A percentile compares a stretch with the other conserved stretches of the same genome.
Evolutionary conservation across 2,888 invertebrate genomes (phyloP).

Genomic region (Heliconius ismenius): DNA sequence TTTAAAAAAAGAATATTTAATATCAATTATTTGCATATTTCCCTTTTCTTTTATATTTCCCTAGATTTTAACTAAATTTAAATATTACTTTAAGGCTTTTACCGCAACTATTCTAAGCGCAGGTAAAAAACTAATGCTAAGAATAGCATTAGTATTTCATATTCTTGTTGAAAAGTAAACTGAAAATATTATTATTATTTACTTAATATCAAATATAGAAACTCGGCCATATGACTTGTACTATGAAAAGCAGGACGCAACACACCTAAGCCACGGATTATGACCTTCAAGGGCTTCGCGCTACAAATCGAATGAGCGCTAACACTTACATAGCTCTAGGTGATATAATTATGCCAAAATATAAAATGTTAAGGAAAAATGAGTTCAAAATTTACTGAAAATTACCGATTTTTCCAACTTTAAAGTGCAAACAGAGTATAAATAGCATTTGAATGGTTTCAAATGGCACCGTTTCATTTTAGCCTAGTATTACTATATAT

Average conservation of each 20-base stretch:
- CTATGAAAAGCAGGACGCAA: slow-evolving; percentile 69
- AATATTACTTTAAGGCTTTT: too few species aligned
- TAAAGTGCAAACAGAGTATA: background rate
- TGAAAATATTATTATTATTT: slow-evolving; percentile 1
- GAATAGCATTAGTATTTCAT: background rate
- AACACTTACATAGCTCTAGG: slow-evolving; percentile 51
- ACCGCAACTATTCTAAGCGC: background rate
- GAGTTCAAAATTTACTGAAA: background rate
- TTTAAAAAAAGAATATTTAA: background rate
- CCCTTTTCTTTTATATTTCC: too few species aligned
- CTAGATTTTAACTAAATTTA: too few species aligned
- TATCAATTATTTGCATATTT: background rate
- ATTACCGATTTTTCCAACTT: background rate
- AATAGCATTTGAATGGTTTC: slow-evolving; percentile 6
- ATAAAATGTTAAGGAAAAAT: slow-evolving; percentile 20
- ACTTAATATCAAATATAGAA: slow-evolving; percentile 24
- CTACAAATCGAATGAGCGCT: slow-evolving; percentile 76
- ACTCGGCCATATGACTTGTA: slow-evolving; percentile 46
- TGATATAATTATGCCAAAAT: slow-evolving; percentile 47
- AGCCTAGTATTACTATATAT: slow-evolving; percentile 1
- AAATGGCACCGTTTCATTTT: slow-evolving; percentile 14
- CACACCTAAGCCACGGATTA: slow-evolving; percentile 76
- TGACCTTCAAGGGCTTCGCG: slow-evolving; percentile 72
- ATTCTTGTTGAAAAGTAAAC: background rate
- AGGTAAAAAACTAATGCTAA: too few species aligned